phyloP scores from a whole-genome alignment of 2,113 vertebrate species.

The Pedetes capensis region DNA sequence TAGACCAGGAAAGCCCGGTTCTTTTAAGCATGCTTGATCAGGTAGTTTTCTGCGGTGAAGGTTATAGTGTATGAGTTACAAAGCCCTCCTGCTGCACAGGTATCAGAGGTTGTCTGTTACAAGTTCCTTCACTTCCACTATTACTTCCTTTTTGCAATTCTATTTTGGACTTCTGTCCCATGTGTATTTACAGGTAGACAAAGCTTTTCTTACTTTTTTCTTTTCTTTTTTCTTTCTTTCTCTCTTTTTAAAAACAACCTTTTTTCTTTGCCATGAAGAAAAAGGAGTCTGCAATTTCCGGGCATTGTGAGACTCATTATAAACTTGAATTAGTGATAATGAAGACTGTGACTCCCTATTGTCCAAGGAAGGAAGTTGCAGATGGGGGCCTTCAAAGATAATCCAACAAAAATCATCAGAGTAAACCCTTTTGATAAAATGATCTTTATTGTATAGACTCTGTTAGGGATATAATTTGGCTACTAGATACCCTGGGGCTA shows the following conservation, averaged over 20 bases:
- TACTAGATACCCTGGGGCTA: neutral
- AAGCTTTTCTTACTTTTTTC: neutral
- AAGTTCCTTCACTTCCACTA: conserved; percentile 70
- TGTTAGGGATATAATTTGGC: neutral
- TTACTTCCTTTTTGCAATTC: conserved; percentile 67
- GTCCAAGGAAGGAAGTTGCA: conserved; percentile 37
- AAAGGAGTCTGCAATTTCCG: conserved; percentile 54
- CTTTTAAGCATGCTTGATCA: conserved; percentile 49
- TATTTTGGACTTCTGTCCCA: conserved; percentile 64
- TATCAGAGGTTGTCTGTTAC: conserved; percentile 66
- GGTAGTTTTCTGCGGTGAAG: conserved; percentile 60
- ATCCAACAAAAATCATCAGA: conserved; percentile 37
- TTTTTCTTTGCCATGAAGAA: conserved; percentile 50
- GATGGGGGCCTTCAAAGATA: conserved; percentile 34
- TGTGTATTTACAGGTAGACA: conserved; percentile 68
- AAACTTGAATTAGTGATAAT: conserved; percentile 43
- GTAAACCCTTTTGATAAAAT: conserved; percentile 53
- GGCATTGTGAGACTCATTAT: conserved; percentile 42
- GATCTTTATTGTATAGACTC: conserved; percentile 8
- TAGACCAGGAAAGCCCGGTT: neutral
- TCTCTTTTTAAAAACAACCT: neutral
- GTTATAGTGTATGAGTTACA: conserved; percentile 63
- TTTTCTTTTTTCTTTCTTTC: neutral
- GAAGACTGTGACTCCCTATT: conserved; percentile 10
- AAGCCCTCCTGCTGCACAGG: conserved; percentile 67